Conservation (phyloP, 2,888 invertebrate genomes). For the Timema podura region DNA sequence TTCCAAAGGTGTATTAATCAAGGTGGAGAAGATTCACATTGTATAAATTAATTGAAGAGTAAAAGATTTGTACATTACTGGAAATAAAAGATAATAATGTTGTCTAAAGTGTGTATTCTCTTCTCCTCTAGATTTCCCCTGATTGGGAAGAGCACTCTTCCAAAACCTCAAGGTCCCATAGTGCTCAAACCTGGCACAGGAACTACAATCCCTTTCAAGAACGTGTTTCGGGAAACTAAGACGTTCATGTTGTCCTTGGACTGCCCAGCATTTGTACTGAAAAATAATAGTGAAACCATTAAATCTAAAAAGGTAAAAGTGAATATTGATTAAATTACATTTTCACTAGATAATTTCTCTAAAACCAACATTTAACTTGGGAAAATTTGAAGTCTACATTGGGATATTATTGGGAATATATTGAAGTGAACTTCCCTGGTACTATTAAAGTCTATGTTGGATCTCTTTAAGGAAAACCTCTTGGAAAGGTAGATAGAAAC, state of each 20-base stretch:
- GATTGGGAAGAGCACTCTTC: slow-evolving; percentile 45
- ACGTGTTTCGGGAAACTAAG: slow-evolving; percentile 45
- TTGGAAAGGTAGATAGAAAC: too few relatives aligned
- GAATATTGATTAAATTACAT: slow-evolving; percentile 26
- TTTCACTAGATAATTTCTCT: neutral
- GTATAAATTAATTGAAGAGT: too few relatives aligned
- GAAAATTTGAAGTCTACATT: too few relatives aligned
- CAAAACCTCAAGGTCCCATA: slow-evolving; percentile 51
- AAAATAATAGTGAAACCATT: slow-evolving; percentile 43
- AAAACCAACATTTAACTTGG: too few relatives aligned
- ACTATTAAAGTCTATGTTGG: too few relatives aligned
- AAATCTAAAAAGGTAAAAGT: slow-evolving; percentile 41
- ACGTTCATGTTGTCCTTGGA: slow-evolving; percentile 46
- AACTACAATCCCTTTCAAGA: slow-evolving; percentile 46
- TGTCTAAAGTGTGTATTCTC: neutral
- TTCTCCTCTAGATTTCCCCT: slow-evolving; percentile 43
- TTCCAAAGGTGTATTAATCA: too few relatives aligned
- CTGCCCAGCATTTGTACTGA: slow-evolving; percentile 45
- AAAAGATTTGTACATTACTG: too few relatives aligned
- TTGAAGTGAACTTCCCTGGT: too few relatives aligned
- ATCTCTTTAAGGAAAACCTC: too few relatives aligned
- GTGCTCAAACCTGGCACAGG: slow-evolving; percentile 43
- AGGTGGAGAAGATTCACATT: too few relatives aligned
- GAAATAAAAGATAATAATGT: too few relatives aligned
- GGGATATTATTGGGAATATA: too few relatives aligned